Base-by-base conservation (phyloP, 2,797 vertebrate species). In the Microhierax caerulescens region DNA sequence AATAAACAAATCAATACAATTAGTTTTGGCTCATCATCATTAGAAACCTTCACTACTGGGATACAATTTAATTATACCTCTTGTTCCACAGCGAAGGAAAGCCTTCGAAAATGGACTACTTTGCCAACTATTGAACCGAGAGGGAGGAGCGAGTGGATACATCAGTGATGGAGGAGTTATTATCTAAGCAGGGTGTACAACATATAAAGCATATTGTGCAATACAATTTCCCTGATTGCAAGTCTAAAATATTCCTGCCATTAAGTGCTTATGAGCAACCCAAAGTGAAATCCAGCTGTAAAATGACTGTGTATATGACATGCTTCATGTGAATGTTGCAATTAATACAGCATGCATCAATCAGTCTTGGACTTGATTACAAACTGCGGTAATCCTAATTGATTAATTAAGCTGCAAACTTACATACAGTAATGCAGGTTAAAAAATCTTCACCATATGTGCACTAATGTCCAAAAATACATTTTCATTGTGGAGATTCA, bases 1-100 rank as follows among this genome's bases (percentile, higher is more conserved):
- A 96, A 98, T 98, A 98, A 98, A 98, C 98, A 98, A 98, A 98
- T 98, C 98, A 98, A 98, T 98, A 98, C 98, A 98, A 98, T 98
- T 98, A 98, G 98, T 97, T 97, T 98, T 97, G 98, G 97, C 97
- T 98, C 97, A 97, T 98, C 97, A 97, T 98, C 97, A 97, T 98
- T 98, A 97, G 96, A 96, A 98, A 97, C 76, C 95, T 96, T 97
- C 96, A 95, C 97, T 97, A 95, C 95, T 96, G 98, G 96, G 97
- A 97, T 96, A 97, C 95, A 96, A 98, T 97, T 97, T 97, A 98
- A 98, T 98, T 97, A 97, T 95, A 98, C 96, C 96, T 97, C 97
- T 98, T 96, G 85, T 92, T 97, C 75, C 88, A 84, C 25, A 95
- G 93, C 93, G 95, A 93, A 93, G 78, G 91, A 98, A 97, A 97